A percentile compares a stretch with the other conserved stretches of the same genome.
Evolutionary conservation across 2,113 vertebrate genomes (phyloP).

Genomic region (Embiotoca jacksoni): DNA sequence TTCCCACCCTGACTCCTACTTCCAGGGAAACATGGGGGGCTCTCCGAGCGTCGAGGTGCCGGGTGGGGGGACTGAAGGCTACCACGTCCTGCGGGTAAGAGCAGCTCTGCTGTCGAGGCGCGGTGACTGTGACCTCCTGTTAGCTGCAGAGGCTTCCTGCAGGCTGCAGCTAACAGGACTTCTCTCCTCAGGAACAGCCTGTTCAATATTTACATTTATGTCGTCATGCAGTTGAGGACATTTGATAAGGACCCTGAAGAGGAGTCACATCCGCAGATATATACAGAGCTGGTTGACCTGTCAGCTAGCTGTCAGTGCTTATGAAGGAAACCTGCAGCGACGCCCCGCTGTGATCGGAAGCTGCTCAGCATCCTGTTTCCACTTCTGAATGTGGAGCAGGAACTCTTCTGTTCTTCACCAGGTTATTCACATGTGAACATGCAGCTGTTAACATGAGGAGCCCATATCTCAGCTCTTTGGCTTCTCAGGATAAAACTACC

Average conservation of each 20-base stretch:
- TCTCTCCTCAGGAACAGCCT: not conserved
- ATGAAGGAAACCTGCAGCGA: not conserved
- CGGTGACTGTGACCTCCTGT: not conserved
- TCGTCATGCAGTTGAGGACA: too few species aligned
- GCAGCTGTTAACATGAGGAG: not conserved
- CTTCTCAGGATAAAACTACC: not conserved
- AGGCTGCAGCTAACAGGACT: not conserved
- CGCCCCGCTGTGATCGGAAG: too few species aligned
- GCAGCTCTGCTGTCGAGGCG: not conserved
- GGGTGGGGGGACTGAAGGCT: constrained; percentile 93
- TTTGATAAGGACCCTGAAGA: not conserved
- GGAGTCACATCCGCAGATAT: not conserved
- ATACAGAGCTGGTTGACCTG: too few species aligned
- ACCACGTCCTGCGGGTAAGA: constrained; percentile 92
- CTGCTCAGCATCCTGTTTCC: not conserved
- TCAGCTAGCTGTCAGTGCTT: not conserved
- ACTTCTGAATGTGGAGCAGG: too few species aligned
- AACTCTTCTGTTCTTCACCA: too few species aligned
- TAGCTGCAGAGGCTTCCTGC: not conserved
- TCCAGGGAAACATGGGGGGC: constrained; percentile 86
- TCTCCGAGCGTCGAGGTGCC: constrained; percentile 92
- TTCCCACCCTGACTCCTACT: not conserved
- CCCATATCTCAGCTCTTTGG: not conserved
- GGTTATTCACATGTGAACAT: not conserved
- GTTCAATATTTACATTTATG: not conserved